These are phyloP conservation scores for Bombus confusus DNA, from an alignment of 1,140 invertebrate species.

Conservation along the genomic window DNA sequence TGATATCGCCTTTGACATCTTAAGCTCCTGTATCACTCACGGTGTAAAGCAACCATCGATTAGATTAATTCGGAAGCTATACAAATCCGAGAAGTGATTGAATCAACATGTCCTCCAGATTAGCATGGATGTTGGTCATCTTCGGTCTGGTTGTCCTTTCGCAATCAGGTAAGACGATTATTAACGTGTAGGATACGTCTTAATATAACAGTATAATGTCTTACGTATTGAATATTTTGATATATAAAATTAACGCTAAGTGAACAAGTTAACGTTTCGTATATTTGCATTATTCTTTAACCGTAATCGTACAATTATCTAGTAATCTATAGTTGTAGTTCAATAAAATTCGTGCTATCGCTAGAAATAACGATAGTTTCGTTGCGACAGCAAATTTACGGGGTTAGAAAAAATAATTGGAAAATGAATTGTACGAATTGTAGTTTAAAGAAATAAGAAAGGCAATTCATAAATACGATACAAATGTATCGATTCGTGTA, in stretches of 20 bases:
- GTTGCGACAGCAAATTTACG: not conserved
- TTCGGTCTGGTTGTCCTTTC: constrained; percentile 38
- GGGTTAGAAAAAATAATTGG: not conserved
- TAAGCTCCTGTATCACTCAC: not conserved
- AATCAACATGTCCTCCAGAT: constrained; percentile 36
- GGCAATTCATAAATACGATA: not conserved
- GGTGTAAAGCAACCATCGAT: not conserved
- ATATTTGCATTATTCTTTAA: not conserved
- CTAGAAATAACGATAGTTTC: not conserved
- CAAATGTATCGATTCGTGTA: not conserved
- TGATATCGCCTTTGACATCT: not conserved
- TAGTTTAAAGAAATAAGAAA: not conserved
- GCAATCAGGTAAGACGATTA: constrained; percentile 53
- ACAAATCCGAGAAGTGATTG: not conserved
- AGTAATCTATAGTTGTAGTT: not conserved
- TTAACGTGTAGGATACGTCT: no score
- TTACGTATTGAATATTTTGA: not conserved
- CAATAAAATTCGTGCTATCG: not conserved
- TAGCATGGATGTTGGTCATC: constrained; percentile 16
- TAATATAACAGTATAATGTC: not conserved
- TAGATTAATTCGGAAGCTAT: not conserved
- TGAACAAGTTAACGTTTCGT: no score
- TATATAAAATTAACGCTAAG: no score
- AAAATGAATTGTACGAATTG: not conserved
- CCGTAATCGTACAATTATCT: not conserved